Evolutionary conservation across 2,888 invertebrate genomes (phyloP), one percentile per base, ranked within the genome.

Genomic region (Tridacna gigas): DNA sequence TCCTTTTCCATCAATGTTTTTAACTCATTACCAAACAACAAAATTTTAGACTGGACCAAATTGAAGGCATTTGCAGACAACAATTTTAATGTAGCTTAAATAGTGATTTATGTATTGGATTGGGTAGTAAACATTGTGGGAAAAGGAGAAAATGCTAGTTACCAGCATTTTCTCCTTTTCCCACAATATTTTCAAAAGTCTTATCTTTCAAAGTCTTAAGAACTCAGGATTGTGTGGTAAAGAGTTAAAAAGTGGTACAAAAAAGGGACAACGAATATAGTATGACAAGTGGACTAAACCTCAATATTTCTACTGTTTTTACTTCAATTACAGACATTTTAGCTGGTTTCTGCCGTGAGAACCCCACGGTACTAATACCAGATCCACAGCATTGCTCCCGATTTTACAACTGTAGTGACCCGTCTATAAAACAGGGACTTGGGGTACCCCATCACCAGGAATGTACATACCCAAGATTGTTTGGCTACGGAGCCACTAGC

Each of bases 351-450:
- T 90, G 90, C 63, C 77, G 76, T 26, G 90, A 88, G 25, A 90
- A 89, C 25, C 90, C 87, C 0, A 77, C 82, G 0, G 85, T 85
- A 3, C 66, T 92, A 25, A 86, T 92, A 25, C 90, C 91, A 0
- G 91, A 92, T 67, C 90, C 91, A 0, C 75, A 80, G 51, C 88
- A 90, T 61, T 92, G 92, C 80, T 90, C 90, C 66, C 76, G 90
- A 61, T 92, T 88, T 65, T 92, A 90, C 84, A 92, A 91, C 82
- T 92, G 92, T 80, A 89, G 89, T 71, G 89, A 89, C 28, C 81
- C 82, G 0, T 26, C 77, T 4, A 45, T 86, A 3, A 65, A 78
- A 13, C 77, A 69, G 37, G 89, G 89, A 0, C 82, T 90, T 18
- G 82, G 79, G 13, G 77, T 86, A n/a, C 87, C 88, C 15, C 89